These are phyloP conservation scores for Promerops cafer DNA, from an alignment of 2,113 vertebrate genomes.

Conservation along the genomic window DNA sequence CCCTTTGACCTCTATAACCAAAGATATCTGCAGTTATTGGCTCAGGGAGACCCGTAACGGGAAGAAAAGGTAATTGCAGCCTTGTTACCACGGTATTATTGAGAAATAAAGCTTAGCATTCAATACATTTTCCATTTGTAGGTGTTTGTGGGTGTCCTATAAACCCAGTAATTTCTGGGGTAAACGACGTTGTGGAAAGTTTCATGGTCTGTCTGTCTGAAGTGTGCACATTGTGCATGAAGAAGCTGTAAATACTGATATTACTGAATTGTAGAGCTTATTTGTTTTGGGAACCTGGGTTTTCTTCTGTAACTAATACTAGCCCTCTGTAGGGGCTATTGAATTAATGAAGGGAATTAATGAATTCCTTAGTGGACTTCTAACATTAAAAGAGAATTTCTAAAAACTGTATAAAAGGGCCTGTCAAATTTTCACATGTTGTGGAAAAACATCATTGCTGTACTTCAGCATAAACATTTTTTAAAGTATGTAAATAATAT, in stretches of 20 bases:
- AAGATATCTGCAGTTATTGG: not conserved
- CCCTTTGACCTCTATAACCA: not conserved
- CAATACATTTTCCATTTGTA: conserved; percentile 35
- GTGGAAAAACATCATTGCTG: not conserved
- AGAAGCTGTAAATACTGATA: not conserved
- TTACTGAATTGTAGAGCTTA: not conserved
- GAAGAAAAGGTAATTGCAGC: not conserved
- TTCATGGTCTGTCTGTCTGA: not conserved
- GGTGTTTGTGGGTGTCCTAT: conserved; percentile 42
- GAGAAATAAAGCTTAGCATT: conserved; percentile 27
- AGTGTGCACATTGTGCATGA: not conserved
- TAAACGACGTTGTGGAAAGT: not conserved
- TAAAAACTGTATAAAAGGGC: not conserved
- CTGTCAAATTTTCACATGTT: not conserved
- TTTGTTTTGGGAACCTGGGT: not conserved
- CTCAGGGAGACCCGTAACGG: not conserved
- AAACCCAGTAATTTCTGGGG: conserved; percentile 17
- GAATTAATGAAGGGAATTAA: no score
- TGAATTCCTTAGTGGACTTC: not conserved
- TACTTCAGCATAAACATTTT: not conserved
- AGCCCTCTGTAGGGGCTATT: not conserved
- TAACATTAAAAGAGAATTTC: not conserved
- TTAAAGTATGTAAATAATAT: not conserved
- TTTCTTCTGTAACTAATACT: not conserved
- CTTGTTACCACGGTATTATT: not conserved